phyloP scores from a whole-genome alignment of 2,888 invertebrate species.

The Sipha maydis region DNA sequence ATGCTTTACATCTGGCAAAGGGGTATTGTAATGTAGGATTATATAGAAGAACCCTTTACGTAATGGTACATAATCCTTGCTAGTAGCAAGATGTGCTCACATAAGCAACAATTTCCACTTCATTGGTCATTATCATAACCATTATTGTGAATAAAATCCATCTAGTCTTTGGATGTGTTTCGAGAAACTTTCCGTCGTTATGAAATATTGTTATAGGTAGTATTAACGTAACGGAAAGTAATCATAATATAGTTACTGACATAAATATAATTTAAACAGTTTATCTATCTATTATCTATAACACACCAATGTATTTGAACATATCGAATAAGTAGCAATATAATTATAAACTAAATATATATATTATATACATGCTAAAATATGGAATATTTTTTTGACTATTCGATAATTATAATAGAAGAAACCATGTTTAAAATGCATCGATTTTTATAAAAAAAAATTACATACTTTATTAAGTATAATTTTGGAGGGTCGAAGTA shows the following conservation, averaged over 20 bases:
- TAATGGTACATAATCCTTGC: slow-evolving; percentile 43
- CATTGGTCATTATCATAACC: slow-evolving; percentile 51
- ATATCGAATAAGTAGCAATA: not conserved
- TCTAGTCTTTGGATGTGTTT: slow-evolving; percentile 13
- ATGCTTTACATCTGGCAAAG: slow-evolving; percentile 38
- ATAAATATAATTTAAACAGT: not conserved
- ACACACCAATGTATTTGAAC: not conserved
- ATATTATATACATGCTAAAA: not conserved
- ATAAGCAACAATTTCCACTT: slow-evolving; percentile 46
- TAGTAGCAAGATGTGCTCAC: not conserved
- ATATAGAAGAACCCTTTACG: slow-evolving; percentile 47
- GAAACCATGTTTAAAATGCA: not conserved
- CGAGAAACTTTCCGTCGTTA: slow-evolving; percentile 16
- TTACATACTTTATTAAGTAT: not conserved
- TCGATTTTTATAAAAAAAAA: slow-evolving; percentile 8
- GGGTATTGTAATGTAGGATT: slow-evolving; percentile 50
- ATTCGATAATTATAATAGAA: not conserved
- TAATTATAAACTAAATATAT: not conserved
- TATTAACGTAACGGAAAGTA: not conserved
- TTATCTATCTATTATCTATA: not conserved
- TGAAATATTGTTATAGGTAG: not conserved
- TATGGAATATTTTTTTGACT: not conserved
- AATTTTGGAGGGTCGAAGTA: not conserved
- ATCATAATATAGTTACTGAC: not conserved
- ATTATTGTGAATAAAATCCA: slow-evolving; percentile 35